A percentile compares a stretch with the other conserved stretches of the same genome.
These are phyloP conservation scores for Salminus brasiliensis DNA, from an alignment of 2,113 vertebrate species.

Conservation along the genomic window DNA sequence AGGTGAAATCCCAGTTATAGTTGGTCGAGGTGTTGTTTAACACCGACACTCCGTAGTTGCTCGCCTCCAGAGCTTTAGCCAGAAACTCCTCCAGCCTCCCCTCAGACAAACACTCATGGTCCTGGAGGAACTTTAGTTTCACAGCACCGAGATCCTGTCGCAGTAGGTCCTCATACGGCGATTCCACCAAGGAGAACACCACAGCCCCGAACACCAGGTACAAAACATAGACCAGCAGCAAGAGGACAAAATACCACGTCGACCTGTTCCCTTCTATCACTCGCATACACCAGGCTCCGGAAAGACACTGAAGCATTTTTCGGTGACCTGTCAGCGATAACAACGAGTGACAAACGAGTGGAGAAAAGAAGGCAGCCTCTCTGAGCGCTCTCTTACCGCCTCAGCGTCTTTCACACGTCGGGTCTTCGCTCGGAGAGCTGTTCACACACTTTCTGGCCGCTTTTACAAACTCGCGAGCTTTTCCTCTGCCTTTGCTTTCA, in stretches of 20 bases:
- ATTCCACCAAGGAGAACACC: constrained; percentile 92
- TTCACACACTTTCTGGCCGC: background rate
- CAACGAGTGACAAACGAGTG: background rate
- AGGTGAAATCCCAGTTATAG: constrained; percentile 95
- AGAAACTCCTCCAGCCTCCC: constrained; percentile 85
- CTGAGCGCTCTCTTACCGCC: background rate
- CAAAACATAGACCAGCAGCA: constrained; percentile 81
- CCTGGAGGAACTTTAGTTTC: constrained; percentile 82
- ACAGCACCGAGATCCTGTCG: constrained; percentile 79
- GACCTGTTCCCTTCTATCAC: constrained; percentile 80
- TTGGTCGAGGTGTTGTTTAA: constrained; percentile 79
- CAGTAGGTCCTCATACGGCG: constrained; percentile 86
- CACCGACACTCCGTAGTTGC: constrained; percentile 91
- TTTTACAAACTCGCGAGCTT: background rate
- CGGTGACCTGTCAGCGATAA: background rate
- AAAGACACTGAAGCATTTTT: constrained; percentile 81
- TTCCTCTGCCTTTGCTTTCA: background rate
- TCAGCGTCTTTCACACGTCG: no score
- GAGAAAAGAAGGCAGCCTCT: background rate
- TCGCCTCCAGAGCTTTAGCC: constrained; percentile 86
- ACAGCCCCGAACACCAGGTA: constrained; percentile 90
- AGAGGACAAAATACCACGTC: constrained; percentile 79
- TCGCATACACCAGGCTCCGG: constrained; percentile 75
- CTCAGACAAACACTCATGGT: constrained; percentile 86
- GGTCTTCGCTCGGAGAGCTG: background rate